These are phyloP conservation scores for Strigamia maritima DNA, from an alignment of 2,888 invertebrate species.

Conservation along the genomic window DNA sequence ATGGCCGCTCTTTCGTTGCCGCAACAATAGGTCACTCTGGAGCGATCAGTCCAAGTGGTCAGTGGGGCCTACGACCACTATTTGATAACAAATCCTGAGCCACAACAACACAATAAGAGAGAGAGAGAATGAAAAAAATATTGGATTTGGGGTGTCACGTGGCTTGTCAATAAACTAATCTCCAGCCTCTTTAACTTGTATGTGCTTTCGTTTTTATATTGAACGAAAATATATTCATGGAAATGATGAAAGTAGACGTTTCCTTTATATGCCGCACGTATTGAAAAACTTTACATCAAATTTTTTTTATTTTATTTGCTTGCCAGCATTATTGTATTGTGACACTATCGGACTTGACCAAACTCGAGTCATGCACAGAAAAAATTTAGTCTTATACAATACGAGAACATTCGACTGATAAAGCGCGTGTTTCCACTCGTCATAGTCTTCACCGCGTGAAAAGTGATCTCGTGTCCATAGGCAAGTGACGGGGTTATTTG, in stretches of 20 bases:
- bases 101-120: conserved; percentile 22
- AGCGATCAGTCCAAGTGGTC: conserved; percentile 26
- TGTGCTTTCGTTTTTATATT: not conserved
- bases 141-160: not conserved
- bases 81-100: conserved; percentile 25
- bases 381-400: not conserved
- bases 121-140: not conserved
- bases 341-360: not conserved
- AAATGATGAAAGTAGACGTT: not conserved
- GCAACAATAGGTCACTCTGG: conserved; percentile 23
- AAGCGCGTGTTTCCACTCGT: not conserved
- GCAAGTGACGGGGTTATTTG: conserved; percentile 7
- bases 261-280: not conserved
- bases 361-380: not conserved
- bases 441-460: not conserved
- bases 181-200: not conserved
- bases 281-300: not conserved
- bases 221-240: not conserved
- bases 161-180: conserved; percentile 25
- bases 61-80: conserved; percentile 22
- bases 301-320: not conserved
- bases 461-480: conserved; percentile 13
- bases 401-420: not conserved
- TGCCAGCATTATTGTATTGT: not conserved
- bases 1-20: conserved; percentile 14